These are phyloP conservation scores for Indicator indicator DNA, from an alignment of 2,113 vertebrate genomes.

Conservation along the genomic window DNA sequence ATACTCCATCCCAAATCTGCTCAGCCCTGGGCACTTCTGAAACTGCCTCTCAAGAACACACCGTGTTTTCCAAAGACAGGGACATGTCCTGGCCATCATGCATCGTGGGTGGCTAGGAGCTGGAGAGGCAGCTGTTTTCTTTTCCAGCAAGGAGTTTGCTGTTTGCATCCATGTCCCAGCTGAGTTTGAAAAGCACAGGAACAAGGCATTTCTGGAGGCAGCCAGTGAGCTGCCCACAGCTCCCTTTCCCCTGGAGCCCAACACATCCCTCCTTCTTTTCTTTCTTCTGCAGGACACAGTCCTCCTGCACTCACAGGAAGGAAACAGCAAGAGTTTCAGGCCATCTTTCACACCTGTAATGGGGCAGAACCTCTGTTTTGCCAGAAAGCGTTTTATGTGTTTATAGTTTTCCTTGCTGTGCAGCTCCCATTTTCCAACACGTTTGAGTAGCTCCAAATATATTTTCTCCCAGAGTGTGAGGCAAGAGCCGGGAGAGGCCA, in stretches of 20 bases:
- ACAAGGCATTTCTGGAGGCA: neutral
- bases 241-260: neutral
- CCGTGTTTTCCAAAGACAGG: neutral
- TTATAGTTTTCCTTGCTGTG: neutral
- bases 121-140: constrained; percentile 11
- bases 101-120: neutral
- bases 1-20: neutral
- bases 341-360: constrained; percentile 10
- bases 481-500: neutral
- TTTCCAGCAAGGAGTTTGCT: constrained; percentile 17
- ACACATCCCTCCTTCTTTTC: neutral
- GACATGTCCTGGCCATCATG: neutral
- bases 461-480: neutral
- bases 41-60: neutral
- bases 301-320: neutral
- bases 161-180: neutral
- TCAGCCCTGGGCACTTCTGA: neutral
- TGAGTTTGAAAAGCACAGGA: neutral
- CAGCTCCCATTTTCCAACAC: neutral
- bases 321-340: neutral
- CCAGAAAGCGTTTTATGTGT: constrained; percentile 5
- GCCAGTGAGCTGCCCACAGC: neutral
- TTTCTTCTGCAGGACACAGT: neutral
- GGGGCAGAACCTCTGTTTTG: constrained; percentile 17
- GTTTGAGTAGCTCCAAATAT: neutral